Conservation (phyloP, 2,797 vertebrate species). For the Myoxocephalus aenaeus region DNA sequence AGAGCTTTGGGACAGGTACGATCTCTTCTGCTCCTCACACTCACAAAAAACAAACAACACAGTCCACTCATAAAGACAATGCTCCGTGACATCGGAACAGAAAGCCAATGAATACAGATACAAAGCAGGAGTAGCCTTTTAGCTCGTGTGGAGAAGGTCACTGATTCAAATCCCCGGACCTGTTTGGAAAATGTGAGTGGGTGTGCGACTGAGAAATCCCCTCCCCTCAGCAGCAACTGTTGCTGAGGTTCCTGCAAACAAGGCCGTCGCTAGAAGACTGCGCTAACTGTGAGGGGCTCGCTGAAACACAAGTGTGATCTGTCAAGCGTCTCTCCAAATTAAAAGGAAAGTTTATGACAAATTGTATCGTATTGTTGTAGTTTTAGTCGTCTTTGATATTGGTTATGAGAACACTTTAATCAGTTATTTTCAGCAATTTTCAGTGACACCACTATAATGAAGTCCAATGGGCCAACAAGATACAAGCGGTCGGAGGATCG, state of each 20-base stretch:
- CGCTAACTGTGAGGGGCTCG: constrained; percentile 22
- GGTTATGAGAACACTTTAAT: background rate
- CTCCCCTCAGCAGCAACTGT: constrained; percentile 57
- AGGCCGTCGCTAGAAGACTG: constrained; percentile 34
- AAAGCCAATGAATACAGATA: constrained; percentile 12
- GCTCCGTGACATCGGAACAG: constrained; percentile 8
- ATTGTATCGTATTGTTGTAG: background rate
- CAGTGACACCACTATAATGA: background rate
- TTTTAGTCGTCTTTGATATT: background rate
- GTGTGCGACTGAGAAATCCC: constrained; percentile 47
- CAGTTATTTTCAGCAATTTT: too few species aligned
- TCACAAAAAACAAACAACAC: constrained; percentile 6
- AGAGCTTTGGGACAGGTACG: constrained; percentile 98
- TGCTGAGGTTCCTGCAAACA: constrained; percentile 53
- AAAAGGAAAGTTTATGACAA: background rate
- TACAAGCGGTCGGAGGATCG: background rate
- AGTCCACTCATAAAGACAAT: constrained; percentile 13
- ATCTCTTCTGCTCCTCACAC: background rate
- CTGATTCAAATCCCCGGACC: constrained; percentile 28
- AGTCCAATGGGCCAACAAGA: background rate
- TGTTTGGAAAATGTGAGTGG: constrained; percentile 57
- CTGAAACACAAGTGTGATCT: constrained; percentile 20
- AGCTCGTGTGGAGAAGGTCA: constrained; percentile 26
- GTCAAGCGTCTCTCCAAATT: background rate
- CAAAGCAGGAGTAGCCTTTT: constrained; percentile 12